Percentiles rank a stretch among this genome's conserved stretches.
phyloP scores from a whole-genome alignment of 2,797 vertebrate species.

The Squalus acanthias region DNA sequence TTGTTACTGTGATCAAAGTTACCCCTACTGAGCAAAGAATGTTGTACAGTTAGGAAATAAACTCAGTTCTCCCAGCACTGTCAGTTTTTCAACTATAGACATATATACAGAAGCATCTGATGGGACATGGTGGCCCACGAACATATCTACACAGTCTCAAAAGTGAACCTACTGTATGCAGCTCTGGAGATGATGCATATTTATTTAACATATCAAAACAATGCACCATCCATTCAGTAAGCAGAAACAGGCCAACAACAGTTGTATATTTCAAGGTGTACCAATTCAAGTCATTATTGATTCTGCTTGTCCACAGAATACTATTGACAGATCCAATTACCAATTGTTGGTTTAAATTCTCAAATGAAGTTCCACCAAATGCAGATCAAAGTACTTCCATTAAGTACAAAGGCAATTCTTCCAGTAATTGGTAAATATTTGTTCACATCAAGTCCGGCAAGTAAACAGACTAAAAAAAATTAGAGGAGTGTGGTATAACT shows the following conservation, averaged over 20 bases:
- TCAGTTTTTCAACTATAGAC: no score
- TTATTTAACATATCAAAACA: no score
- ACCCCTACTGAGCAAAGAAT: no score
- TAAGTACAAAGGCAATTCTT: neutral
- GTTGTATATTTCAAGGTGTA: neutral
- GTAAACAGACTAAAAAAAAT: neutral
- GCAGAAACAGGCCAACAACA: neutral
- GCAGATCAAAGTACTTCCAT: neutral
- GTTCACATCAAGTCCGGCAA: neutral
- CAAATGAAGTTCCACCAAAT: neutral
- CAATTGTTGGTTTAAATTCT: neutral
- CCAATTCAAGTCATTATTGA: neutral
- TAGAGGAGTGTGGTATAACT: neutral
- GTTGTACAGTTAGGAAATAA: no score
- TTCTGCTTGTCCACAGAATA: neutral
- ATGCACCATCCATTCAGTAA: neutral
- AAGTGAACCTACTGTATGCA: no score
- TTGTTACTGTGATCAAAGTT: no score
- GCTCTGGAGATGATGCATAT: no score
- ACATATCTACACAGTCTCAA: no score
- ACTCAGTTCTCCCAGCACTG: no score
- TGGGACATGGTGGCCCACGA: no score
- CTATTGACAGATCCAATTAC: neutral
- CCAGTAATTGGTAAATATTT: neutral
- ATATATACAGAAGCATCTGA: no score